Percentiles rank a stretch among this genome's conserved stretches.
Evolutionary conservation across 1,140 invertebrate species (phyloP).

Genomic region (Gonioctena quinquepunctata): DNA sequence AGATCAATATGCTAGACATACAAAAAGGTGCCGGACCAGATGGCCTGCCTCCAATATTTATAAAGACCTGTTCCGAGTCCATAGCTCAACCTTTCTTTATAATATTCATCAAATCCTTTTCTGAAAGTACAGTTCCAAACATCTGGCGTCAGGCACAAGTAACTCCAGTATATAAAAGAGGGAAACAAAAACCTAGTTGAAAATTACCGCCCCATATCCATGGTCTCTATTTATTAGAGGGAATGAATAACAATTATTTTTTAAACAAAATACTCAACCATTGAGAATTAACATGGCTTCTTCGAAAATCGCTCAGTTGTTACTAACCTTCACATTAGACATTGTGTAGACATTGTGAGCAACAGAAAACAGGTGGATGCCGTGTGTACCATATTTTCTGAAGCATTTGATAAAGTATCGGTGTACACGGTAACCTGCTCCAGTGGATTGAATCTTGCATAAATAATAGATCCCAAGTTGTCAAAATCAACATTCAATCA

Average conservation of each 20-base stretch:
- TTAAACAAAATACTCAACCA: not conserved
- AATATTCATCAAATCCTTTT: constrained; percentile 32
- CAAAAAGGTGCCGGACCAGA: constrained; percentile 32
- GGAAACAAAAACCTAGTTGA: constrained; percentile 21
- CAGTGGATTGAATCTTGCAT: not conserved
- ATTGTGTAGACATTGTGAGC: not conserved
- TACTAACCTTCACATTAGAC: not conserved
- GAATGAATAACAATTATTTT: not conserved
- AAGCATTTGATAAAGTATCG: not conserved
- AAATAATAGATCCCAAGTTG: not conserved
- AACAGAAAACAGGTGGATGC: not conserved
- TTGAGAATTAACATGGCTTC: not conserved
- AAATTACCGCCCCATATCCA: constrained; percentile 43
- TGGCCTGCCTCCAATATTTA: constrained; percentile 27
- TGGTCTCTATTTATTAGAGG: constrained; percentile 20
- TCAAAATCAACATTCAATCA: not conserved
- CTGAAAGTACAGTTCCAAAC: constrained; percentile 19
- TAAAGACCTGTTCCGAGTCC: constrained; percentile 22
- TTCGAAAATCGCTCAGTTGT: not conserved
- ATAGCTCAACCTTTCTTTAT: constrained; percentile 22
- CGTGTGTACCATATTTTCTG: not conserved
- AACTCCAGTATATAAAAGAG: constrained; percentile 37
- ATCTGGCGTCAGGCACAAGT: constrained; percentile 35
- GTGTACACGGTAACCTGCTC: not conserved
- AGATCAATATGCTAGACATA: not conserved